Base-by-base conservation (phyloP, 2,888 invertebrate genomes). In the Dryomyza anilis region DNA sequence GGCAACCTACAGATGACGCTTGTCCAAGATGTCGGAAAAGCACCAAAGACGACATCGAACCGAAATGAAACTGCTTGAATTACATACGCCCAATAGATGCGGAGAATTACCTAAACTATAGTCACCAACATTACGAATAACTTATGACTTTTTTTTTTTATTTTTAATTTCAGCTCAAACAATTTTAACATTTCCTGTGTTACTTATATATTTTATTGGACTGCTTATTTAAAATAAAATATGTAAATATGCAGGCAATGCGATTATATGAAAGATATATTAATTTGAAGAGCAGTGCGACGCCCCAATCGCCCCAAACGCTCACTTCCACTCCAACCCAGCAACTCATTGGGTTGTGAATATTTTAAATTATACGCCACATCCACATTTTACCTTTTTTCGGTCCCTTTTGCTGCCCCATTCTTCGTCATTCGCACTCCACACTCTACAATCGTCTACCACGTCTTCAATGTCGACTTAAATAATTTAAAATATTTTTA, bases 401-500 rank as follows among this genome's bases (percentile, higher is more conserved):
- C 23, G 27, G 4, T 45, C 19, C 43, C 29, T 45, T 5, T 16
- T 19, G 33, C 33, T 2, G 30, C 19, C 33, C 19, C 16, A 16
- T 19, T 16, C n/a, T n/a, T 5, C n/a, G 5, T n/a, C 10, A 19
- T 48, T 3, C 16, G 2, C 16, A 6, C 8, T 21, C 12, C 6
- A 21, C 10, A 10, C 5, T 6, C 10, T 12, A 21, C n/a, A 7
- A 16, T n/a, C 45, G 45, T 16, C 3, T 19, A 27, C 19, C 19
- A 23, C n/a, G 19, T 7, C n/a, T 16, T 4, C n/a, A n/a, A 8
- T n/a, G 52, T 39, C 61, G 52, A 21, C 29, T 29, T 29, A 61
- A 61, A 61, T 61, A 52, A 61, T 61, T 61, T 61, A 43, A 61
- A 61, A 67, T 71, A 67, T 63, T 63, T 64, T 67, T 56, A 58